Evolutionary conservation across 2,113 vertebrate genomes (phyloP).

Genomic region (Calonectris borealis): DNA sequence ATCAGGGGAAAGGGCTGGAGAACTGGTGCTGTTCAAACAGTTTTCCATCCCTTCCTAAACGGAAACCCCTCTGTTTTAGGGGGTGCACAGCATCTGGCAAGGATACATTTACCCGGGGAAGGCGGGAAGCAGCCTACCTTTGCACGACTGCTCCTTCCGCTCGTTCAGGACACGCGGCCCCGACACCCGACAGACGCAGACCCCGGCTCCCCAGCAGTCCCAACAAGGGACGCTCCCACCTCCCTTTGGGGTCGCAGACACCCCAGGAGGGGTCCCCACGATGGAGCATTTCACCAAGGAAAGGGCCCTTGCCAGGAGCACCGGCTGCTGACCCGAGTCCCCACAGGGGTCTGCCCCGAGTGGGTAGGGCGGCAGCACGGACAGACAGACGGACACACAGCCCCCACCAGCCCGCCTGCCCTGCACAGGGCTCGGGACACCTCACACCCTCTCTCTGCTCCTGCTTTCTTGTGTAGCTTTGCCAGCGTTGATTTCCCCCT

Average conservation of each 20-base stretch:
- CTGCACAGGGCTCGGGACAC: background rate
- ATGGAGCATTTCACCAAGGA: too few relatives aligned
- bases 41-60: background rate
- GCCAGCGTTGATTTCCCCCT: background rate
- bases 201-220: background rate
- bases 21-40: fast-evolving
- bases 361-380: background rate
- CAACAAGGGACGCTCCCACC: background rate
- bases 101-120: background rate
- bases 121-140: background rate
- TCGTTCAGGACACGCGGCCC: background rate
- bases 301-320: background rate
- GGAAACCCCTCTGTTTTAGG: fast-evolving
- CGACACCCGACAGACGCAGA: too few relatives aligned
- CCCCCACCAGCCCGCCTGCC: background rate
- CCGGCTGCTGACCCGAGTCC: too few relatives aligned
- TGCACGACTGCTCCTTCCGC: fast-evolving
- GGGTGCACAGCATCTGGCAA: too few relatives aligned
- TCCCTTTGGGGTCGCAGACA: background rate
- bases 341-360: too few relatives aligned
- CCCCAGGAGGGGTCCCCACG: background rate
- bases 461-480: fast-evolving
- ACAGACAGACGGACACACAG: background rate
- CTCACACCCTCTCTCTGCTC: background rate
- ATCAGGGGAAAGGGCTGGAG: background rate